Evolutionary conservation across 2,797 vertebrate genomes (phyloP), one percentile per base, ranked within the genome.

Genomic region (Microhierax caerulescens): DNA sequence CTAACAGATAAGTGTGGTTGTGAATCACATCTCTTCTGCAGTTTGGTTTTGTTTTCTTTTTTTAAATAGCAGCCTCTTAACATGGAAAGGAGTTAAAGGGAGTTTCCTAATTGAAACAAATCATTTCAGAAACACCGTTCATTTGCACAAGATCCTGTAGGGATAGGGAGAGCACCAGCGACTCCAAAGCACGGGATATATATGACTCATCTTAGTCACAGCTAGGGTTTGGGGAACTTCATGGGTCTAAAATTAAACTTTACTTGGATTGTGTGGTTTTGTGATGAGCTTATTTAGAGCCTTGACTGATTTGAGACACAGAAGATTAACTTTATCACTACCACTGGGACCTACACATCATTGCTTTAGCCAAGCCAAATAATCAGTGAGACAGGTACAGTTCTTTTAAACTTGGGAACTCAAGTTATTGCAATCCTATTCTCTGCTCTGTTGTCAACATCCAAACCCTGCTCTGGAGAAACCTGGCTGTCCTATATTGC

Each of bases 61-160:
- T 65, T 91, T 41, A 50, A 90, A 72, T 73, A 61, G 15, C 22
- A 81, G 30, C n/a, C 50, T 85, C 30, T 90, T 90, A 72, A 59
- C 27, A 11, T 5, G 24, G 57, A 65, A 93, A 39, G 43, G 72
- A 90, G 72, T 85, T 78, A 74, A 60, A 82, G 81, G 83, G 23
- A 8, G 18, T 37, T 94, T 84, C 43, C 73, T 91, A 94, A 94
- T 76, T 88, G 76, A 95, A 91, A 59, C 32, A 73, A 91, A 76
- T 48, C 11, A 51, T 57, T 84, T 27, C n/a, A 88, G 34, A 28
- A 48, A n/a, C 18, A 57, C 30, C 39, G n/a, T 24, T 85, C 4
- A 11, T 85, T 83, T 81, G 20, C 37, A 32, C 28, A 77, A 28
- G 27, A 32, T 68, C 21, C 56, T 83, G 48, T 30, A 64, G 10